Evolutionary conservation across 2,113 vertebrate genomes (phyloP).

Genomic region (Muntiacus muntjak): DNA sequence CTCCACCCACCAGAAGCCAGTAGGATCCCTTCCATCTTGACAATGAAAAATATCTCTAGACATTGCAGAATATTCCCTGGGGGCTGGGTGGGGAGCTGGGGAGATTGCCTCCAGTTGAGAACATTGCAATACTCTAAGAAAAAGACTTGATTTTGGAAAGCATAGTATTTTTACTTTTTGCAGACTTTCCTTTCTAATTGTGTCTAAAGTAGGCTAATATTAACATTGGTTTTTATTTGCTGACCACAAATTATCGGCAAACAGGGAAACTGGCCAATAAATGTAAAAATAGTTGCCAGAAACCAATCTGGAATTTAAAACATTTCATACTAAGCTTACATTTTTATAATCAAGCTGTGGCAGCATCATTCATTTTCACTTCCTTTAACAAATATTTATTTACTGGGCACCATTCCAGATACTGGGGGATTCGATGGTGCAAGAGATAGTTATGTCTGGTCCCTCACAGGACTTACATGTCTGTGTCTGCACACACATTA

Average conservation of each 20-base stretch:
- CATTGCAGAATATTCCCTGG: background rate
- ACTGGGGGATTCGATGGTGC: background rate
- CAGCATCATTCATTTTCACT: background rate
- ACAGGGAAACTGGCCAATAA: background rate
- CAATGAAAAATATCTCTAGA: background rate
- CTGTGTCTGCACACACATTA: background rate
- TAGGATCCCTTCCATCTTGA: background rate
- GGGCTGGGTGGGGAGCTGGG: background rate
- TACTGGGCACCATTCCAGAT: background rate
- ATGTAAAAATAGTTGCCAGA: slow-evolving; percentile 2
- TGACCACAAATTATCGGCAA: background rate
- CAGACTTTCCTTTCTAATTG: background rate
- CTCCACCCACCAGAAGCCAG: background rate
- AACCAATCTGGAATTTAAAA: background rate
- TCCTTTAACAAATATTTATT: background rate
- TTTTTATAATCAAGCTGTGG: background rate
- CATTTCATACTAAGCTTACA: background rate
- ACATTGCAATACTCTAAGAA: background rate
- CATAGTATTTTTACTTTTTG: background rate
- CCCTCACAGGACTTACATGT: background rate
- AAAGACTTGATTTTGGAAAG: background rate
- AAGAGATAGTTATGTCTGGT: background rate
- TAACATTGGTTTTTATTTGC: slow-evolving; percentile 23
- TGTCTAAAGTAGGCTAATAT: background rate
- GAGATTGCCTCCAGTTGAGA: background rate